Evolutionary conservation across 1,140 invertebrate genomes (phyloP).

Genomic region (Diorhabda sublineata): DNA sequence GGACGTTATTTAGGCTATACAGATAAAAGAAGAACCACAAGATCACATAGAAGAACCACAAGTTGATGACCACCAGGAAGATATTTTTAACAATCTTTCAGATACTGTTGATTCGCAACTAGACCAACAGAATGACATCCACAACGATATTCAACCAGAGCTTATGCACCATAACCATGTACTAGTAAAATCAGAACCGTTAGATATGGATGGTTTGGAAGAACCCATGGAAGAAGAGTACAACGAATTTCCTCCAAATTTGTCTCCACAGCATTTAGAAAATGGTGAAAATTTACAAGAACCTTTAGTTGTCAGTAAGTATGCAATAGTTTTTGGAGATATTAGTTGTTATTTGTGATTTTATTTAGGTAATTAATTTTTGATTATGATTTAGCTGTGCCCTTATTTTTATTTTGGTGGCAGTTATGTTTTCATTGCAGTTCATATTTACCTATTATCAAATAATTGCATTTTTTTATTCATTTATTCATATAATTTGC

Average conservation of each 20-base stretch:
- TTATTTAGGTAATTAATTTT: no score
- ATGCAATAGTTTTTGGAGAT: neutral
- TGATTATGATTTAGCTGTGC: no score
- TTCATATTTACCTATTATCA: no score
- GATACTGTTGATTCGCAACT: neutral
- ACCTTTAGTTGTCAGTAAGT: constrained; percentile 5
- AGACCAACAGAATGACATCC: neutral
- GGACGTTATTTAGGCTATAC: constrained; percentile 25
- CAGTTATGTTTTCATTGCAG: no score
- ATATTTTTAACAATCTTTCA: neutral
- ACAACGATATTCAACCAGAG: no score
- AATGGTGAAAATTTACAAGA: neutral
- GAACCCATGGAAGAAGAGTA: constrained; percentile 23
- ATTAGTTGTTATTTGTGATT: no score
- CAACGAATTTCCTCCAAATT: constrained; percentile 20
- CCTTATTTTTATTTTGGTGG: no score
- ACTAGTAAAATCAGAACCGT: constrained; percentile 19
- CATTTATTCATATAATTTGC: no score
- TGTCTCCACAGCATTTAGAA: constrained; percentile 10
- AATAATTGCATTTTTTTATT: no score
- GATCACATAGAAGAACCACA: constrained; percentile 3
- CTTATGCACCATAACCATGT: neutral
- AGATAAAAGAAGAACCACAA: constrained; percentile 35
- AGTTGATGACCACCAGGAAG: neutral
- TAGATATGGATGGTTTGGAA: neutral